Conservation (phyloP, 2,888 invertebrate genomes). For the Pyrgus malvae region DNA sequence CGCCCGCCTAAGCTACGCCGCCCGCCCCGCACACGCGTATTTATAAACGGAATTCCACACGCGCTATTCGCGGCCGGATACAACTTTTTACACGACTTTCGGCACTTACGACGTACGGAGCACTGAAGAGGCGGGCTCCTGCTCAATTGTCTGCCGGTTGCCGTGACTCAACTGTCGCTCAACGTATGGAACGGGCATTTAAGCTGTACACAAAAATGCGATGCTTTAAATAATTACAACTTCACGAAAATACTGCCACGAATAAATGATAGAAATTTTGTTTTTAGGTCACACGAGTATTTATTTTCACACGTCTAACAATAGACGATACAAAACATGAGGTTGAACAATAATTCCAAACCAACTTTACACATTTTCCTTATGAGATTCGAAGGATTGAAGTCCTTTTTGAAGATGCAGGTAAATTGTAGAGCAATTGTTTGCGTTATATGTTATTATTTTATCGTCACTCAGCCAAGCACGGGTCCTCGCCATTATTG, state of each 20-base stretch:
- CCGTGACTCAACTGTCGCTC: constrained; percentile 61
- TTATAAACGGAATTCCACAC: constrained; percentile 78
- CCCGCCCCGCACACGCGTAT: constrained; percentile 55
- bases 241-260: constrained; percentile 45
- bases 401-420: no score
- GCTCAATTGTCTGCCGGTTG: constrained; percentile 62
- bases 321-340: constrained; percentile 39
- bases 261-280: constrained; percentile 55
- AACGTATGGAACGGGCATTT: constrained; percentile 46
- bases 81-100: constrained; percentile 81
- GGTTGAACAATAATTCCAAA: no score
- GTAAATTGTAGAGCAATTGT: no score
- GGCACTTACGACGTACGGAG: constrained; percentile 77
- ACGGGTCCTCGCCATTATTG: no score
- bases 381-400: no score
- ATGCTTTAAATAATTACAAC: constrained; percentile 57
- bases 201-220: constrained; percentile 51
- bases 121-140: constrained; percentile 70
- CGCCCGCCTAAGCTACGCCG: constrained; percentile 33
- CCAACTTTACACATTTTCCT: no score
- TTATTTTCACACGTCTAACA: constrained; percentile 47
- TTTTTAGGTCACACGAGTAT: constrained; percentile 54
- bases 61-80: constrained; percentile 74
- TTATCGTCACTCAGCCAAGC: no score
- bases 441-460: no score